Evolutionary conservation across 1,140 invertebrate species (phyloP).

Genomic region (Druon quercuslanigerum): DNA sequence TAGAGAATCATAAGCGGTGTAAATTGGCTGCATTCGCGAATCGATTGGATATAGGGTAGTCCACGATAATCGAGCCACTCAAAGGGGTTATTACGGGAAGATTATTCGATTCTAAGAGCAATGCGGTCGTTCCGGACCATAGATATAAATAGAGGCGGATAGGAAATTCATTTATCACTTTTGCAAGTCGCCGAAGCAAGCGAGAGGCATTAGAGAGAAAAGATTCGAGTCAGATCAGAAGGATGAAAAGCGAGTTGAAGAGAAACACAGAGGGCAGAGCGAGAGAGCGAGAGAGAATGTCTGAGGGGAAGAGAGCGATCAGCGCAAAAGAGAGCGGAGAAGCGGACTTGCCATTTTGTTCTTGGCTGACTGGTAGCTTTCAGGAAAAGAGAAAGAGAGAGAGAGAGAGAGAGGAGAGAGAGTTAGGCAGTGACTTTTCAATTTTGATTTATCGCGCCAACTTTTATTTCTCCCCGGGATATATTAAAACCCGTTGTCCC

Average conservation of each 20-base stretch:
- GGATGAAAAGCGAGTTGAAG: constrained; percentile 11
- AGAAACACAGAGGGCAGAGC: constrained; percentile 17
- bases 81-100: constrained; percentile 46
- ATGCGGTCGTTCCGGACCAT: constrained; percentile 36
- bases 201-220: constrained; percentile 47
- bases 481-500: constrained; percentile 76
- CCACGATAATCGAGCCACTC: constrained; percentile 36
- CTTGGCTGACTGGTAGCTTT: constrained; percentile 48
- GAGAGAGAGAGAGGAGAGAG: constrained; percentile 50
- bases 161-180: constrained; percentile 67
- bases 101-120: constrained; percentile 50
- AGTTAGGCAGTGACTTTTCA: constrained; percentile 71
- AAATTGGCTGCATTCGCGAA: constrained; percentile 25
- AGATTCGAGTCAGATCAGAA: constrained; percentile 27
- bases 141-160: constrained; percentile 58
- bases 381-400: constrained; percentile 50
- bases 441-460: constrained; percentile 75
- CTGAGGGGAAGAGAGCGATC: constrained; percentile 28
- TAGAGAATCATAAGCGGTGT: neutral
- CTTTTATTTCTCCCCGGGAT: constrained; percentile 71
- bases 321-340: neutral
- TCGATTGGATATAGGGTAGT: constrained; percentile 15
- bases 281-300: constrained; percentile 10
- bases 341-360: constrained; percentile 15
- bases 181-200: constrained; percentile 53